These are phyloP conservation scores for Dione vanillae DNA, from an alignment of 2,888 invertebrate species.

Conservation along the genomic window DNA sequence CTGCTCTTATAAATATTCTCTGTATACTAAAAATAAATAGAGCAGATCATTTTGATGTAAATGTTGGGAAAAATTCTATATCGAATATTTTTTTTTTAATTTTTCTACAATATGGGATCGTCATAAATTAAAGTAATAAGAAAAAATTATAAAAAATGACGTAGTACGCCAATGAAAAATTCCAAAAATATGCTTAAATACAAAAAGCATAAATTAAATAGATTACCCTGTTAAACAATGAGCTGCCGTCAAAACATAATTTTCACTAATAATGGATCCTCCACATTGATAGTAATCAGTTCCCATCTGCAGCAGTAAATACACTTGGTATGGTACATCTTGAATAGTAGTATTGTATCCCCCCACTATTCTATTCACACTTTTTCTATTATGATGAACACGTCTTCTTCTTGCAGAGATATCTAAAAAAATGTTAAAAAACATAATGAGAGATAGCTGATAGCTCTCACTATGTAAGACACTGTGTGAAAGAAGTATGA, in stretches of 20 bases:
- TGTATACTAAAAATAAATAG: conserved; percentile 55
- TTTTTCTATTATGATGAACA: conserved; percentile 46
- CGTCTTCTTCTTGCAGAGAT: conserved; percentile 52
- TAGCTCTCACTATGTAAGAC: too few species aligned
- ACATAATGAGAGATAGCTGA: too few species aligned
- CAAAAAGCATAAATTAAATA: not conserved
- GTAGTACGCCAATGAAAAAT: too few species aligned
- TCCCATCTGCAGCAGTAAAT: conserved; percentile 61
- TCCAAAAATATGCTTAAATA: too few species aligned
- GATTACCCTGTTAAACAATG: conserved; percentile 74
- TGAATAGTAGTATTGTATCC: conserved; percentile 68
- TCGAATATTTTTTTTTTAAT: too few species aligned
- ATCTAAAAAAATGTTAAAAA: conserved; percentile 46
- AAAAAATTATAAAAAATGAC: too few species aligned
- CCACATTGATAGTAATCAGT: conserved; percentile 69
- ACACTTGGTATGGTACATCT: conserved; percentile 70
- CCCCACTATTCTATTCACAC: conserved; percentile 70
- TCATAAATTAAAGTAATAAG: too few species aligned
- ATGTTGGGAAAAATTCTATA: too few species aligned
- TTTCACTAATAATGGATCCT: conserved; percentile 69
- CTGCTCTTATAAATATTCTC: conserved; percentile 64
- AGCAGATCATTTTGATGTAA: too few species aligned
- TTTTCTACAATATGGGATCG: too few species aligned
- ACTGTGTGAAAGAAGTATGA: too few species aligned
- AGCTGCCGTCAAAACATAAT: conserved; percentile 75